These are phyloP conservation scores for Chrysemys picta DNA, from an alignment of 2,113 vertebrate species.

Conservation along the genomic window DNA sequence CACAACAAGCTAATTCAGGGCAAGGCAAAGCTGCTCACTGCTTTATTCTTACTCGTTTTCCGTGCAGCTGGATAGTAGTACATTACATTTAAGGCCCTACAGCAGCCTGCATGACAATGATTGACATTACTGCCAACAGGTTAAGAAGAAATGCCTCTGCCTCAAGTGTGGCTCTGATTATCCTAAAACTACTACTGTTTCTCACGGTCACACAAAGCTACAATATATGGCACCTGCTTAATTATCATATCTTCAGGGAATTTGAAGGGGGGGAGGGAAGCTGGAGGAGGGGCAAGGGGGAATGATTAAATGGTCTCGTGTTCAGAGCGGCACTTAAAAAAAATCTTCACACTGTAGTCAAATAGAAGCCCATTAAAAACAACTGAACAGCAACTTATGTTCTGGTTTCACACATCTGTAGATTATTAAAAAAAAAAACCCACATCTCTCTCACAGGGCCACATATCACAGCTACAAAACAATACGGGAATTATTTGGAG, in stretches of 20 bases:
- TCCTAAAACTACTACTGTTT: conserved; percentile 80
- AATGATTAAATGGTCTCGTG: background rate
- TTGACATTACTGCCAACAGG: conserved; percentile 84
- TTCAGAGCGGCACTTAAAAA: background rate
- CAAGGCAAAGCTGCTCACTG: conserved; percentile 41
- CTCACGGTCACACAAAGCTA: conserved; percentile 86
- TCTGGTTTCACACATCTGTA: conserved; percentile 37
- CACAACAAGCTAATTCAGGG: conserved; percentile 33
- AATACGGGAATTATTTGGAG: background rate
- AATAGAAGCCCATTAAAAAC: background rate
- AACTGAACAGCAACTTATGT: background rate
- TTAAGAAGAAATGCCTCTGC: conserved; percentile 73
- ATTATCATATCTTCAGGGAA: conserved; percentile 88
- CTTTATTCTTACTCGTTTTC: conserved; percentile 49
- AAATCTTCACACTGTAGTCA: background rate
- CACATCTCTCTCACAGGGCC: too few relatives aligned
- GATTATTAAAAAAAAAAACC: background rate
- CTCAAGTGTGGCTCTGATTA: conserved; percentile 64
- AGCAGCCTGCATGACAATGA: conserved; percentile 29
- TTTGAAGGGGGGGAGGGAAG: conserved; percentile 7
- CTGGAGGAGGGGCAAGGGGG: background rate
- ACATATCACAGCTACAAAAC: background rate
- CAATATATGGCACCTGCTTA: conserved; percentile 87
- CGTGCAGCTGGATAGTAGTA: conserved; percentile 78
- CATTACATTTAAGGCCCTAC: conserved; percentile 9